Evolutionary conservation across 1,140 invertebrate genomes (phyloP), one percentile per base, ranked within the genome.

Genomic region (Saccostrea cuccullata): DNA sequence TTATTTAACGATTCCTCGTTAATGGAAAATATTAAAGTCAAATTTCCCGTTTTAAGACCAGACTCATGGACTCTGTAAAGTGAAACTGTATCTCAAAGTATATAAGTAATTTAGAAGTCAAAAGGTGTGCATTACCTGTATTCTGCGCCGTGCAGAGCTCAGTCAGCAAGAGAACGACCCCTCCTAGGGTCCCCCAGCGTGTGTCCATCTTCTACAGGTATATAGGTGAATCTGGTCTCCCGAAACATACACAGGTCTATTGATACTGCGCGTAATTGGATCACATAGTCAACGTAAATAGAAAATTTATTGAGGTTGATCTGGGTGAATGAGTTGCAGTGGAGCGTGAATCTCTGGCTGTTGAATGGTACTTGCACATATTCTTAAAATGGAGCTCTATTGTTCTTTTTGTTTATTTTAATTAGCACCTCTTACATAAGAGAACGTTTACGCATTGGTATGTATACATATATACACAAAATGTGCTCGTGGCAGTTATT

Each of bases 281-380:
- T 77, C 70, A 30, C 70, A 26, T 23, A 77, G 70, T 77, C 70
- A 77, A 36, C 70, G 26, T 26, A 77, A 77, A 77, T 77, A 77
- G 26, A 30, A 26, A 64, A 64, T 26, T 36, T 77, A 77, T 77
- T 77, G 70, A 26, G 23, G 70, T 36, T 26, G 30, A 15, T 2
- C 70, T 36, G 70, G 70, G 70, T 77, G 70, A 77, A 77, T 77
- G 70, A 6, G 12, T 13, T 12, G 70, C 70, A 77, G 13, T 77
- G 26, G 70, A 36, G 26, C 70, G 26, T 77, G 26, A 36, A 77
- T 47, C 47, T 47, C 5, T 47, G 9, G 13, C 2, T 77, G 70
- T 15, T 77, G 26, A 30, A 77, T 77, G 26, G 70, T 77, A 77
- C 12, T 77, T 77, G 70, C 70, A 77, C 6, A 30, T 30, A 9